A percentile compares a stretch with the other conserved stretches of the same genome.
Evolutionary conservation across 2,888 invertebrate genomes (phyloP).

Genomic region (Fragum sueziense): DNA sequence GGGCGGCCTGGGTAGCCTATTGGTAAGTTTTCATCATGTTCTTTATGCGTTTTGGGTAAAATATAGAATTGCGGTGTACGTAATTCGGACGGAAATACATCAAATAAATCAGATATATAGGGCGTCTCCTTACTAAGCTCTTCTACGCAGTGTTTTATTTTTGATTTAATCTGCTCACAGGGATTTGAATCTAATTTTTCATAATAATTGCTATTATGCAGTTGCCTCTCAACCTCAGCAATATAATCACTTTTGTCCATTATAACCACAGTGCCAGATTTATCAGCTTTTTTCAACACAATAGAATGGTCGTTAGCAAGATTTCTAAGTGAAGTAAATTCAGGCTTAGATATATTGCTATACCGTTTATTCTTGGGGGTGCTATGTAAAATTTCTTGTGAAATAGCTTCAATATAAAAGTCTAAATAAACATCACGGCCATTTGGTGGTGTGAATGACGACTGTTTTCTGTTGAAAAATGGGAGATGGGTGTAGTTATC

Average conservation of each 20-base stretch:
- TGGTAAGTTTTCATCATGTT: neutral
- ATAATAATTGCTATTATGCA: constrained; percentile 4
- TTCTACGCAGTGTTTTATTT: too few relatives aligned
- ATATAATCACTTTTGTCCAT: constrained; percentile 23
- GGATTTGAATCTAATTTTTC: too few relatives aligned
- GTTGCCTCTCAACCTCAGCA: constrained; percentile 22
- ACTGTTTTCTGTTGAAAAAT: constrained; percentile 15
- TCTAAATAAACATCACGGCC: constrained; percentile 27
- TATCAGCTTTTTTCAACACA: constrained; percentile 31
- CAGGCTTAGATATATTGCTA: constrained; percentile 24
- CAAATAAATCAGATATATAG: too few relatives aligned
- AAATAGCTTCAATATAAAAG: constrained; percentile 38
- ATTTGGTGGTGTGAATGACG: constrained; percentile 26
- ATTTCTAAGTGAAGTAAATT: constrained; percentile 6
- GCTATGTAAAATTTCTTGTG: constrained; percentile 31
- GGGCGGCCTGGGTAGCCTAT: constrained; percentile 23
- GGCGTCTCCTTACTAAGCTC: too few relatives aligned
- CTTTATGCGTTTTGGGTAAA: constrained; percentile 20
- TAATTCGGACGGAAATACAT: too few relatives aligned
- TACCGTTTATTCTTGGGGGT: constrained; percentile 1
- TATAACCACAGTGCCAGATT: constrained; percentile 15
- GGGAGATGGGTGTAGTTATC: neutral
- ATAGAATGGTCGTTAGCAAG: constrained; percentile 11
- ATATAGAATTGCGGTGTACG: constrained; percentile 29
- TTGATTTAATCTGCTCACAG: too few relatives aligned